Evolutionary conservation across 2,888 invertebrate genomes (phyloP).

Genomic region (Glomeris marginata): DNA sequence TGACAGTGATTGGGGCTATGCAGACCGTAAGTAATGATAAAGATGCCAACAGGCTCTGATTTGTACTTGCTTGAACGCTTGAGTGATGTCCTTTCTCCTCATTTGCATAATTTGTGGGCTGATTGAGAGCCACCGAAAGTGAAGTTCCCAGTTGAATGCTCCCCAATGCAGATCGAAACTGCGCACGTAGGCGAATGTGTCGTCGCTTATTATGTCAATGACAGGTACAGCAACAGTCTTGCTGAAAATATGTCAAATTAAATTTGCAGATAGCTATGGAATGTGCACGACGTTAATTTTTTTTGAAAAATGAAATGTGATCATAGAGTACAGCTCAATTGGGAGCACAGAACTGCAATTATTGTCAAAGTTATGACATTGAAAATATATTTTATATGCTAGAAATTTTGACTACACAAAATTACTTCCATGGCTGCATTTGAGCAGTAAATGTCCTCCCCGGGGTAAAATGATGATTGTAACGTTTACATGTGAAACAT

Average conservation of each 20-base stretch:
- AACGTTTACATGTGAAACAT: too few relatives aligned
- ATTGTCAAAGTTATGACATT: too few relatives aligned
- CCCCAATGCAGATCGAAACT: conserved; percentile 96
- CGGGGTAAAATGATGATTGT: too few relatives aligned
- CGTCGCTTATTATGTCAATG: conserved; percentile 88
- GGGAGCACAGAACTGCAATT: too few relatives aligned
- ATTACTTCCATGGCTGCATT: too few relatives aligned
- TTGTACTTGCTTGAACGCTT: conserved; percentile 5
- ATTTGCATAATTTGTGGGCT: conserved; percentile 47
- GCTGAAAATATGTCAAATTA: conserved; percentile 22
- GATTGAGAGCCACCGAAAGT: conserved; percentile 73
- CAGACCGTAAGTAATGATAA: conserved; percentile 21
- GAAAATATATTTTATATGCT: too few relatives aligned
- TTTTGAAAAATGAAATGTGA: too few relatives aligned
- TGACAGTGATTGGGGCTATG: background rate
- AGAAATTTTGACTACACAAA: too few relatives aligned
- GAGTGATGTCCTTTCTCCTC: conserved; percentile 24
- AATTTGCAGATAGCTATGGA: background rate
- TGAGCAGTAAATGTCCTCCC: too few relatives aligned
- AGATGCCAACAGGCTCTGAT: background rate
- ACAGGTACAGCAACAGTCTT: conserved; percentile 61
- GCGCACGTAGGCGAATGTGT: conserved; percentile 86
- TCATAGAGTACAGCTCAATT: too few relatives aligned
- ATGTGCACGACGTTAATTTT: too few relatives aligned
- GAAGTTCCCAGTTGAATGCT: conserved; percentile 94